Conservation (phyloP, 2,113 vertebrate species). For the Pelecanoides urinatrix region DNA sequence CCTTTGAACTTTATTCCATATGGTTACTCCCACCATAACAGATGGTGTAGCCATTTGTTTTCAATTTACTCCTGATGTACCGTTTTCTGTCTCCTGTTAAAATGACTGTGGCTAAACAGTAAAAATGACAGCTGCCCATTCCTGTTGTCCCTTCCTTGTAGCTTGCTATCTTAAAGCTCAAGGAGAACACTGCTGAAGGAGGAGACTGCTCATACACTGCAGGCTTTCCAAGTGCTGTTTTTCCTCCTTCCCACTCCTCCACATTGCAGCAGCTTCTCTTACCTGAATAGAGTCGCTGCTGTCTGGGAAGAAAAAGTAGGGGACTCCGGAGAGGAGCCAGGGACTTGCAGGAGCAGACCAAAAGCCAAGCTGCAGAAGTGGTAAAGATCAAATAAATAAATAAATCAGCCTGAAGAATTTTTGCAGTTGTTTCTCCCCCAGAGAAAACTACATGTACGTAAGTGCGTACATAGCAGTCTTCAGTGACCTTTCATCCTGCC, state of each 20-base stretch:
- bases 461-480: background rate
- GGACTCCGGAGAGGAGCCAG: background rate
- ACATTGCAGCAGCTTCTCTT: background rate
- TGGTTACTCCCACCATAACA: slow-evolving; percentile 55
- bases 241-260: background rate
- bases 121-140: slow-evolving; percentile 39
- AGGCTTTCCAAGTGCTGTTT: background rate
- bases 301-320: background rate
- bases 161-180: background rate
- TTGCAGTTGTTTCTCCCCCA: background rate
- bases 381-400: background rate
- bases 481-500: background rate
- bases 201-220: slow-evolving; percentile 44
- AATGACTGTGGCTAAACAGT: slow-evolving; percentile 19
- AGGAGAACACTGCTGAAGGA: background rate
- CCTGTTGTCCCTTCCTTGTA: background rate
- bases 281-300: background rate
- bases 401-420: background rate
- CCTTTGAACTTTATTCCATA: slow-evolving; percentile 42
- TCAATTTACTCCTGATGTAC: background rate
- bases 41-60: slow-evolving; percentile 39
- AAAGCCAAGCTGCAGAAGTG: background rate
- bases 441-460: fast-evolving
- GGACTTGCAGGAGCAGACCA: background rate
- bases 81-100: slow-evolving; percentile 29